Base-by-base conservation (phyloP, 1,140 invertebrate species). In the Anastatus disparis region DNA sequence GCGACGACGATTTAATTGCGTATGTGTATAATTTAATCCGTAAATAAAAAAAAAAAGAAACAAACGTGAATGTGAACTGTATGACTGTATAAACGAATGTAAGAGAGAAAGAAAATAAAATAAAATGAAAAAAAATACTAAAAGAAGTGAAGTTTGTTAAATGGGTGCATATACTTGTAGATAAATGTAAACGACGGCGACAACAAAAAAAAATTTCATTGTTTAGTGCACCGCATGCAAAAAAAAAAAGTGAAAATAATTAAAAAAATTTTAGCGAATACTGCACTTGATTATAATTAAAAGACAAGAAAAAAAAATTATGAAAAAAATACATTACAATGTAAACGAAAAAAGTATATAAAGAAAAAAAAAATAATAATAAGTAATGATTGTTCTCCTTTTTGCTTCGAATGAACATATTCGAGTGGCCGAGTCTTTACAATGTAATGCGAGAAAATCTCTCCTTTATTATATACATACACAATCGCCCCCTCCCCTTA, bases 81-180 rank as follows among this genome's bases (percentile, higher is more conserved):
- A 53, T 62, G 67, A 70, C 69, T 72, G 71, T 48, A 20, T 68
- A 74, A 74, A 62, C 65, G 65, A 62, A 48, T 50, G 7, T 38
- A 31, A 58, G 74, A 72, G 71, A 71, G 42, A 73, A 40, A 53
- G 53, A 74, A 40, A 61, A 27, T 74, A 27, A 63, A 29, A 62
- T 17, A 50, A 46, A 53, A 61, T 44, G 42, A 59, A 52, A 44
- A 58, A 38, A n/a, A n/a, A n/a, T n/a, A n/a, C 53, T 61, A 59
- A 59, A 24, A 27, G 48, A 72, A 63, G 27, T 70, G 68, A 67
- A 68, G 70, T 52, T 70, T 70, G 52, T 70, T 56, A 70, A 70
- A 56, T 58, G 61, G 52, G 61, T 70, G 61, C 69, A 70, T 70
- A 70, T 64, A 70, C 42, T 64, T 70, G 69, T 70, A 70, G 69